Percentiles rank a stretch among this genome's conserved stretches.
phyloP scores from a whole-genome alignment of 2,113 vertebrate genomes.

The Scomber colias region DNA sequence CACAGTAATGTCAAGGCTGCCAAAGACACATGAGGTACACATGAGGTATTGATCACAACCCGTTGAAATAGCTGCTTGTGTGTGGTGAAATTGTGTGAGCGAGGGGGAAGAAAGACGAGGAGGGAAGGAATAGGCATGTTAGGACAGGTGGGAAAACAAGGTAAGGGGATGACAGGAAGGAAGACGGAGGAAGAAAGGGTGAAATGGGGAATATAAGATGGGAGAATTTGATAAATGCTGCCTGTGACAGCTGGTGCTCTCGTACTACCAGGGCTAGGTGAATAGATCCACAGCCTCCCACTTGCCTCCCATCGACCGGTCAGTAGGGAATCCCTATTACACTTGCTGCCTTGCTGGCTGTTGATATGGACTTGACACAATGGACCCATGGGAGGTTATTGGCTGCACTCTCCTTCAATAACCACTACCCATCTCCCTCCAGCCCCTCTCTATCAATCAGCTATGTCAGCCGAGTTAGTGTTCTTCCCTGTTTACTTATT shows the following conservation, averaged over 20 bases:
- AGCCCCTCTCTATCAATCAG: constrained; percentile 55
- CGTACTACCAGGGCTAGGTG: constrained; percentile 13
- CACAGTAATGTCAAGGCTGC: constrained; percentile 34
- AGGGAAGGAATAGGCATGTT: not conserved
- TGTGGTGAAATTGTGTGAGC: constrained; percentile 1
- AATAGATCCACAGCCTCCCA: constrained; percentile 59
- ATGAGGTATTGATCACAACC: constrained; percentile 52
- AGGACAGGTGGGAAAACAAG: not conserved
- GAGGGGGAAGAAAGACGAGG: not conserved
- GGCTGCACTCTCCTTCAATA: constrained; percentile 70
- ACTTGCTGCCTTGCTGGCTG: constrained; percentile 61
- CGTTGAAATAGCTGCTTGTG: constrained; percentile 34
- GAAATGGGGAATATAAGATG: constrained; percentile 7
- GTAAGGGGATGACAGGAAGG: constrained; percentile 12
- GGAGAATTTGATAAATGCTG: constrained; percentile 60
- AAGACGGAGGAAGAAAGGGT: not conserved
- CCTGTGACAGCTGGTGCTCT: constrained; percentile 40
- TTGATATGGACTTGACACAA: constrained; percentile 67
- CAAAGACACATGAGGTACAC: constrained; percentile 57
- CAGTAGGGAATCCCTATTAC: constrained; percentile 71
- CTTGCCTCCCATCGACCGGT: constrained; percentile 53
- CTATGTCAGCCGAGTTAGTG: constrained; percentile 37
- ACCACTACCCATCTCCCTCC: constrained; percentile 51
- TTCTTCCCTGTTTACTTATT: constrained; percentile 45
- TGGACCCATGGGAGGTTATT: constrained; percentile 63